Evolutionary conservation across 2,888 invertebrate species (phyloP), one percentile per base, ranked within the genome.

Genomic region (Eupithecia inturbata): DNA sequence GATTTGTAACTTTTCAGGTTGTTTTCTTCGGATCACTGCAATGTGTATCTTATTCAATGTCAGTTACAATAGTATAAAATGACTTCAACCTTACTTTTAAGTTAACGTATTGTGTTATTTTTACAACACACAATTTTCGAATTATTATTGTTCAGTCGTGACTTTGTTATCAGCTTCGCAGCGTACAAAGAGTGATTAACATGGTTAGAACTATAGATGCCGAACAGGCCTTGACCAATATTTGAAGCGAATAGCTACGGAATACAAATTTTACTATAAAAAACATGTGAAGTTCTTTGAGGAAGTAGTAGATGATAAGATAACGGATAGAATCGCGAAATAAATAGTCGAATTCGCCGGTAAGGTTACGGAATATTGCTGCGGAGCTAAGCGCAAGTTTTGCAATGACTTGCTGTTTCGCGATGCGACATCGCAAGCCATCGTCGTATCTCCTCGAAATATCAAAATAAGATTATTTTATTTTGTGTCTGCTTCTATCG

Each of bases 391-490:
- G 88, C 87, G 83, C 85, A 90, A 90, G 86, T 90, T 91, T 88
- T 86, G 86, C 89, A 87, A 89, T 89, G 89, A 91, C 83, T 89
- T 82, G 85, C 89, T 83, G 85, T 88, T 88, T 84, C 81, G 80
- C 77, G 81, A 82, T 81, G 80, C 77, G 81, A 82, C 82, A 26
- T 75, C 70, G 72, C 88, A 82, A 84, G 82, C 79, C 84, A 85
- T 85, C 84, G 82, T 80, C 82, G 83, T 87, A 88, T 88, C 86
- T 87, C 84, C 82, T 84, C 84, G 84, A 89, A 89, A 89, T 88
- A 89, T 89, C 87, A 88, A 89, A 89, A 88, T 87, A 88, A 85
- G 82, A 87, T 89, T 88, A 87, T 88, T 87, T 88, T 87, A 84
- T 88, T 87, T 86, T 85, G 82, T 82, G 83, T 87, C 84, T 86